These are phyloP conservation scores for Bruchidius siliquastri DNA, from an alignment of 2,888 invertebrate species.

Conservation along the genomic window DNA sequence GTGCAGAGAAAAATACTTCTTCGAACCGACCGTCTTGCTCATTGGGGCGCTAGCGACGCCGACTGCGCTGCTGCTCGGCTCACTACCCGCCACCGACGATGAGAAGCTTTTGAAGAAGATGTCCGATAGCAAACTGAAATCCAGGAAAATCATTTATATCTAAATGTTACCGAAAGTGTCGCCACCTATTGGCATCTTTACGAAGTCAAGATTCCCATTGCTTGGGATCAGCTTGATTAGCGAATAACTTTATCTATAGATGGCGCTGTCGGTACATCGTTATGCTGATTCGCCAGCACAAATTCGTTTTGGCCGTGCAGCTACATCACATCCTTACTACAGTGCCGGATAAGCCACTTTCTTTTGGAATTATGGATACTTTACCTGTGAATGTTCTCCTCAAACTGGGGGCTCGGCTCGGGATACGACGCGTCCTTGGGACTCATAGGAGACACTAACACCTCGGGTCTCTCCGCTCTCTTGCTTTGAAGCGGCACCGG, in stretches of 20 bases:
- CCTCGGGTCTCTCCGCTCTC: conserved; percentile 9
- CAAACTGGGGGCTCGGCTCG: conserved; percentile 44
- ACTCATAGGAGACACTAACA: conserved; percentile 5
- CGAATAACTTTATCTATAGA: too few relatives aligned
- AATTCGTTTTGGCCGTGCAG: too few relatives aligned
- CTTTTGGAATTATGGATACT: too few relatives aligned
- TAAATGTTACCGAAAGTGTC: too few relatives aligned
- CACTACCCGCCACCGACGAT: conserved; percentile 7
- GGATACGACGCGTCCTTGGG: conserved; percentile 10
- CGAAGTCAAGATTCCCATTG: too few relatives aligned
- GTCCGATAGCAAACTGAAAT: conserved; percentile 38
- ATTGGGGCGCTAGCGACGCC: conserved; percentile 9
- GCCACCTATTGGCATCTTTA: too few relatives aligned
- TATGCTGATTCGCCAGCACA: too few relatives aligned
- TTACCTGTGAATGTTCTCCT: conserved; percentile 43
- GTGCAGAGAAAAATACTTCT: conserved; percentile 42
- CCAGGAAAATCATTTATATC: too few relatives aligned
- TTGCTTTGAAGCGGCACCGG: background rate
- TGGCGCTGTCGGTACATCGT: too few relatives aligned
- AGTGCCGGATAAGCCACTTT: too few relatives aligned
- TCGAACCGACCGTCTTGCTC: conserved; percentile 34
- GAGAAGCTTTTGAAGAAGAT: conserved; percentile 44
- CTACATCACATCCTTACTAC: too few relatives aligned
- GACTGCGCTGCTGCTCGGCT: background rate
- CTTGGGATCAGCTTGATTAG: too few relatives aligned